Percentiles rank a stretch among this genome's conserved stretches.
These are phyloP conservation scores for Craniophora ligustri DNA, from an alignment of 2,888 invertebrate species.

Conservation along the genomic window DNA sequence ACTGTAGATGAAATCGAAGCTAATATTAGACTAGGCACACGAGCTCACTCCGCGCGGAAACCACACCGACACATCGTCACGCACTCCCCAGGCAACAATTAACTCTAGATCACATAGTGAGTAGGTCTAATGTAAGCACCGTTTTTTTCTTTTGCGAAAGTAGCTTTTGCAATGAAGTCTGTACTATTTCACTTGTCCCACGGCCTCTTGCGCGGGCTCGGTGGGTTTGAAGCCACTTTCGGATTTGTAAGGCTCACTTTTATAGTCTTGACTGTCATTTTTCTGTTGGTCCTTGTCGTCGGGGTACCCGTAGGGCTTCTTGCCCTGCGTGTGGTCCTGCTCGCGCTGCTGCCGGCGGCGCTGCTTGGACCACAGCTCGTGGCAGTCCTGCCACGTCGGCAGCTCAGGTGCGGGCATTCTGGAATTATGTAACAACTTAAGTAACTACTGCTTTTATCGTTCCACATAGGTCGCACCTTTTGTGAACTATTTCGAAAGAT, in stretches of 20 bases:
- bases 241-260: conserved; percentile 70
- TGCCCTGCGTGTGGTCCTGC: conserved; percentile 89
- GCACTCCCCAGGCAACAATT: conserved; percentile 39
- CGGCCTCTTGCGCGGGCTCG: conserved; percentile 69
- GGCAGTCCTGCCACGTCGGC: conserved; percentile 99
- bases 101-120: conserved; percentile 57
- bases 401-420: conserved; percentile 95
- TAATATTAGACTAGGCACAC: conserved; percentile 55
- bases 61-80: conserved; percentile 38
- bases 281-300: conserved; percentile 51
- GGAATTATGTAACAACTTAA: conserved; percentile 47
- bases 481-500: too few relatives aligned
- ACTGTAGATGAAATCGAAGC: conserved; percentile 44
- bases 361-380: conserved; percentile 99
- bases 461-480: too few relatives aligned
- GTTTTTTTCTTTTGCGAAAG: conserved; percentile 60
- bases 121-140: conserved; percentile 65
- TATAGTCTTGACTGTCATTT: conserved; percentile 62
- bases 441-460: conserved; percentile 12
- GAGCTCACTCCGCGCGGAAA: conserved; percentile 44
- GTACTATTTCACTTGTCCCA: conserved; percentile 82
- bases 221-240: conserved; percentile 69
- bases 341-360: conserved; percentile 95
- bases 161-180: conserved; percentile 59
- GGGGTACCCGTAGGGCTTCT: conserved; percentile 60